Percentiles rank a stretch among this genome's conserved stretches.
Evolutionary conservation across 2,888 invertebrate species (phyloP).

Genomic region (Hyalella azteca): DNA sequence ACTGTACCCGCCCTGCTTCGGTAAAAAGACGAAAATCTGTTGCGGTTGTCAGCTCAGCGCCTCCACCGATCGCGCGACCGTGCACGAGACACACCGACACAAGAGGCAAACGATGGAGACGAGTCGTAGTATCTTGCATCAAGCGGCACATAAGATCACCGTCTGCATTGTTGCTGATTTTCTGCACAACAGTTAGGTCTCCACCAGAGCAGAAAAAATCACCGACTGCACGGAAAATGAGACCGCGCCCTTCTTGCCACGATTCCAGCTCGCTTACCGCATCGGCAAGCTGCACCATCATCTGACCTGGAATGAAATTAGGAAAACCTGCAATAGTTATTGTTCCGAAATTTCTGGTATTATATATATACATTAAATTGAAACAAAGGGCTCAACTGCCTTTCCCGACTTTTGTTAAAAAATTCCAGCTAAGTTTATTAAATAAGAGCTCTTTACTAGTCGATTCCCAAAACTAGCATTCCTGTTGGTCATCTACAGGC

Average conservation of each 20-base stretch:
- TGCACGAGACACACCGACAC: conserved; percentile 66
- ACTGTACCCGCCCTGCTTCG: conserved; percentile 63
- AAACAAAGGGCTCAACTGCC: too few species aligned
- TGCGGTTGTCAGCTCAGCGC: conserved; percentile 66
- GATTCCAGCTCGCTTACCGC: conserved; percentile 64
- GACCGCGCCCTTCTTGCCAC: conserved; percentile 65
- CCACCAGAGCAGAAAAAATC: conserved; percentile 68
- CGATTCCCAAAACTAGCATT: too few species aligned
- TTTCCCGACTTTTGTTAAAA: too few species aligned
- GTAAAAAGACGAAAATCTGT: conserved; percentile 67
- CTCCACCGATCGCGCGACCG: conserved; percentile 68
- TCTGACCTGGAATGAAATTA: conserved; percentile 64
- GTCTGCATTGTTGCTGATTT: conserved; percentile 61
- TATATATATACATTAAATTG: too few species aligned
- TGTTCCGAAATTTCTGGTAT: neutral
- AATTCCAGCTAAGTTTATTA: too few species aligned
- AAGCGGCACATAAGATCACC: conserved; percentile 64
- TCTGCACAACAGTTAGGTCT: conserved; percentile 64
- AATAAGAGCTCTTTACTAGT: too few species aligned
- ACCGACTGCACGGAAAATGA: conserved; percentile 65
- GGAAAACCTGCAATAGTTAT: neutral
- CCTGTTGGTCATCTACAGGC: too few species aligned
- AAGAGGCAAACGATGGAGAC: conserved; percentile 65
- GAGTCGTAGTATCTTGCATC: conserved; percentile 65
- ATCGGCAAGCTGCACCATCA: conserved; percentile 67